A percentile compares a stretch with the other conserved stretches of the same genome.
Evolutionary conservation across 2,113 vertebrate species (phyloP).

Genomic region (Willisornis vidua): DNA sequence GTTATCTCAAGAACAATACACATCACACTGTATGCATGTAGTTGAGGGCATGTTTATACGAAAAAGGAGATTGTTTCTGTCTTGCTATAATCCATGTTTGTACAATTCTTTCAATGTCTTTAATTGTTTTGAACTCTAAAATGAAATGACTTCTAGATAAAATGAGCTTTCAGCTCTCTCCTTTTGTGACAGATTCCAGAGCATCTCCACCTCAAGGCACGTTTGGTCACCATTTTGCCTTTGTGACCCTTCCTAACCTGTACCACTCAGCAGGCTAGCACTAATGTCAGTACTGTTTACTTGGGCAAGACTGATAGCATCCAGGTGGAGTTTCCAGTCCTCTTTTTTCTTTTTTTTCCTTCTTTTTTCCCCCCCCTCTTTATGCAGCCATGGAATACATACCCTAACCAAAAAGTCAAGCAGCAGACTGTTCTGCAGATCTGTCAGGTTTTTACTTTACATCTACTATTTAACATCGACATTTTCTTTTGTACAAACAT

Average conservation of each 20-base stretch:
- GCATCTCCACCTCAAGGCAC: constrained; percentile 86
- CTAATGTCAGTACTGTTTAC: constrained; percentile 98
- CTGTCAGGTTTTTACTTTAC: background rate
- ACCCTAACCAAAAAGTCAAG: background rate
- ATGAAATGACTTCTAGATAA: constrained; percentile 60
- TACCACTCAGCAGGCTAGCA: constrained; percentile 90
- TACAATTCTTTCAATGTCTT: constrained; percentile 67
- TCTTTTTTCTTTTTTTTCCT: background rate
- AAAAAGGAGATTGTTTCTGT: constrained; percentile 58
- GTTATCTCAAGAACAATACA: constrained; percentile 17
- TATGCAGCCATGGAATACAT: constrained; percentile 39
- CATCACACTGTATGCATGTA: background rate
- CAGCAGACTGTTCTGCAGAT: background rate
- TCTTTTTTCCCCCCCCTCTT: background rate
- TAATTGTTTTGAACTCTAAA: constrained; percentile 72
- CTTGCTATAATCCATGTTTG: constrained; percentile 54
- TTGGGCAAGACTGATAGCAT: constrained; percentile 94
- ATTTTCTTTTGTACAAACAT: background rate
- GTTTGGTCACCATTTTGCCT: constrained; percentile 91
- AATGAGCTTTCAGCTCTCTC: constrained; percentile 81
- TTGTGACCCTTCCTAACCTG: constrained; percentile 92
- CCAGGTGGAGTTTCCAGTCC: constrained; percentile 89
- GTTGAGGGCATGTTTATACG: constrained; percentile 35
- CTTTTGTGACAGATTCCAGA: constrained; percentile 95
- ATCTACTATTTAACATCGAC: background rate